Evolutionary conservation across 2,888 invertebrate genomes (phyloP).

Genomic region (Cataglyphis albicans): DNA sequence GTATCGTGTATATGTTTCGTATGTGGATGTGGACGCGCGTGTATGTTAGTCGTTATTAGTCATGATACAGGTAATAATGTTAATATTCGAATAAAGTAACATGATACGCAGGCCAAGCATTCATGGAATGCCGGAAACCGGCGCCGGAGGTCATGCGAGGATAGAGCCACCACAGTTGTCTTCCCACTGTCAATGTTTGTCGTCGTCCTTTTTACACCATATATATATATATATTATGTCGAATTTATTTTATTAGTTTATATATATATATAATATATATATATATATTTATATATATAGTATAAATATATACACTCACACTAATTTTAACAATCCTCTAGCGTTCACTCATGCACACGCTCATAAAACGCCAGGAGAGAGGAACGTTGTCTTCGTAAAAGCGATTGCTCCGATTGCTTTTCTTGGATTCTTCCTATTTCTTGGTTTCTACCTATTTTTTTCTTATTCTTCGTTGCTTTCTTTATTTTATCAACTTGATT

Average conservation of each 20-base stretch:
- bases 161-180: constrained; percentile 82
- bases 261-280: constrained; percentile 75
- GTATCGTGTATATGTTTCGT: constrained; percentile 66
- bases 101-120: constrained; percentile 83
- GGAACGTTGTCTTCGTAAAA: constrained; percentile 81
- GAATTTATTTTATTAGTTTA: constrained; percentile 80
- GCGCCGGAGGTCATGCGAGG: constrained; percentile 83
- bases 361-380: constrained; percentile 78
- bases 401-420: constrained; percentile 77
- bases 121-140: constrained; percentile 84
- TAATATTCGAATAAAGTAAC: constrained; percentile 85
- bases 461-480: constrained; percentile 61
- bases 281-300: constrained; percentile 80
- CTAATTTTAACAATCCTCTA: constrained; percentile 83
- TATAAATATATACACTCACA: constrained; percentile 85
- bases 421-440: constrained; percentile 47
- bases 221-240: constrained; percentile 80
- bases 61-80: constrained; percentile 85
- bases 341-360: constrained; percentile 78
- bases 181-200: constrained; percentile 78
- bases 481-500: constrained; percentile 66
- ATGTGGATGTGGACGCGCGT: constrained; percentile 65
- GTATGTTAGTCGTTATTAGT: constrained; percentile 83
- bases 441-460: constrained; percentile 47
- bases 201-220: constrained; percentile 79